These are phyloP conservation scores for Netta rufina DNA, from an alignment of 2,797 vertebrate genomes.

Conservation along the genomic window DNA sequence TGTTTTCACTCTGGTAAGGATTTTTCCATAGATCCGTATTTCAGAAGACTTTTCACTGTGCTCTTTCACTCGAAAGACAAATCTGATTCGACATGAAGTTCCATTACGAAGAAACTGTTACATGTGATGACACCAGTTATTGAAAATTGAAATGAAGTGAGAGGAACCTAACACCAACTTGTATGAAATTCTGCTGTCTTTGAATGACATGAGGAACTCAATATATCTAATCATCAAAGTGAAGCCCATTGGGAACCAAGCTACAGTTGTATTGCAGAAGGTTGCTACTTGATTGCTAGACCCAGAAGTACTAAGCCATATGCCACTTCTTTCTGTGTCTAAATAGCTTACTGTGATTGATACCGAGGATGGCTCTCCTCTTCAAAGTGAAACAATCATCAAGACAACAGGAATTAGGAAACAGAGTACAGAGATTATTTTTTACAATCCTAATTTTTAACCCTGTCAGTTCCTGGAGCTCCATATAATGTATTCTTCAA, in stretches of 20 bases:
- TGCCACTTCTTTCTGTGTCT: conserved; percentile 69
- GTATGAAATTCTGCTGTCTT: conserved; percentile 72
- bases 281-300: conserved; percentile 72
- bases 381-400: conserved; percentile 51
- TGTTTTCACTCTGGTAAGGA: conserved; percentile 16
- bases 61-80: conserved; percentile 69
- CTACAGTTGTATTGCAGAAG: conserved; percentile 55
- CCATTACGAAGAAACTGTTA: conserved; percentile 77
- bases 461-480: neutral
- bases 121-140: conserved; percentile 74
- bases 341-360: conserved; percentile 66
- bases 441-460: conserved; percentile 33
- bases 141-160: conserved; percentile 83
- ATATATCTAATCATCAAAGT: conserved; percentile 77
- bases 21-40: conserved; percentile 52
- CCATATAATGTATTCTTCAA: conserved; percentile 9
- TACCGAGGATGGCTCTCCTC: conserved; percentile 21
- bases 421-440: conserved; percentile 7
- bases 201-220: conserved; percentile 78
- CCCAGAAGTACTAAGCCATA: conserved; percentile 71
- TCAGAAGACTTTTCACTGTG: conserved; percentile 57
- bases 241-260: conserved; percentile 71
- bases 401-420: conserved; percentile 59
- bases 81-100: conserved; percentile 74
- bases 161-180: conserved; percentile 68